phyloP scores from a whole-genome alignment of 2,797 vertebrate genomes.

The Knipowitschia caucasica region DNA sequence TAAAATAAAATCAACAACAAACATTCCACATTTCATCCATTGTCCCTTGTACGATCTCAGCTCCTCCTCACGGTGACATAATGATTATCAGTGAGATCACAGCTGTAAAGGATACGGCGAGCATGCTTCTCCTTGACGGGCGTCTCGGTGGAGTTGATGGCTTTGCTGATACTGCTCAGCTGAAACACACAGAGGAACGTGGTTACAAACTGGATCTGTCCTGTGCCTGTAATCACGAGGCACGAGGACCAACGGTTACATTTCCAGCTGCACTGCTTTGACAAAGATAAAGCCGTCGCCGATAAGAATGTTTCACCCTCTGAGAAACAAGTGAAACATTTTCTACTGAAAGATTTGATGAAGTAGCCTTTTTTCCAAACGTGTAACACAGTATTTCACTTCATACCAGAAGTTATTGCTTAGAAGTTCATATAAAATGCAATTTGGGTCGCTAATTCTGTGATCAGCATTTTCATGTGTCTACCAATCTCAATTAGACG shows the following conservation, averaged over 20 bases:
- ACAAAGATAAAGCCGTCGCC: constrained; percentile 16
- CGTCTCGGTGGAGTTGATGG: constrained; percentile 88
- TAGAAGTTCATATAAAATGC: constrained; percentile 29
- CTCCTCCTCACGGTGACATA: constrained; percentile 1
- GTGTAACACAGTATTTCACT: too few species aligned
- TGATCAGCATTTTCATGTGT: too few species aligned
- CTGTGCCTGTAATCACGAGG: neutral
- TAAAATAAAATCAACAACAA: too few species aligned
- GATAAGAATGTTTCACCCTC: neutral
- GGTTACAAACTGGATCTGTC: neutral
- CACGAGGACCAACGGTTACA: constrained; percentile 18
- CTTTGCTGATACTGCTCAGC: constrained; percentile 97
- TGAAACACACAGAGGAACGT: constrained; percentile 44
- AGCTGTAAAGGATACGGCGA: constrained; percentile 89
- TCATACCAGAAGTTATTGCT: neutral
- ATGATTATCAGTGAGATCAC: neutral
- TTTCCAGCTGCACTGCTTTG: constrained; percentile 4
- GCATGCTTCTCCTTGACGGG: constrained; percentile 98
- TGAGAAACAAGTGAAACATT: neutral
- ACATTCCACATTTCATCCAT: too few species aligned
- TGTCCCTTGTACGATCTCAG: too few species aligned
- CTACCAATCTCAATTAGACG: too few species aligned
- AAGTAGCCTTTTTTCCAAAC: neutral
- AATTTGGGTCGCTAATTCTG: too few species aligned
- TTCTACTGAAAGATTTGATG: neutral